phyloP scores from a whole-genome alignment of 2,797 vertebrate genomes.

The Toxotes lorentzi region DNA sequence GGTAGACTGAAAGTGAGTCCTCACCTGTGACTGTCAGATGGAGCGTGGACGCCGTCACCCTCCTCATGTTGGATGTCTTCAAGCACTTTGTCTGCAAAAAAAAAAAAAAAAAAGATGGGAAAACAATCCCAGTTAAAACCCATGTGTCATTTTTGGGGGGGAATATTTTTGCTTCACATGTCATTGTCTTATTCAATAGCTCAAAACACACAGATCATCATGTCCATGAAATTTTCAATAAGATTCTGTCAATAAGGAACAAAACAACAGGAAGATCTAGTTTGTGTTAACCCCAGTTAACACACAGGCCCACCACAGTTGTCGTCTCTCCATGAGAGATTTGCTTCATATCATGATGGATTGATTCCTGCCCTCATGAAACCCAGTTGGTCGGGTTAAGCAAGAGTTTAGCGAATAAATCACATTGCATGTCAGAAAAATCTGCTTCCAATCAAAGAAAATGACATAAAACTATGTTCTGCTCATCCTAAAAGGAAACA shows the following conservation, averaged over 20 bases:
- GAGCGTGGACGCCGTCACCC: conserved; percentile 45
- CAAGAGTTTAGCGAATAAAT: conserved; percentile 40
- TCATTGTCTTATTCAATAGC: neutral
- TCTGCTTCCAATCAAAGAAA: conserved; percentile 50
- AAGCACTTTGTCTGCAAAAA: conserved; percentile 63
- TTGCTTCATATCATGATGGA: conserved; percentile 41
- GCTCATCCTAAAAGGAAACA: conserved; percentile 30
- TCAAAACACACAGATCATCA: neutral
- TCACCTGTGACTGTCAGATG: conserved; percentile 78
- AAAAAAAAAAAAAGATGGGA: conserved; percentile 44
- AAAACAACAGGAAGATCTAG: conserved; percentile 12
- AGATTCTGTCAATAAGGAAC: neutral
- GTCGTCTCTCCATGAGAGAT: conserved; percentile 23
- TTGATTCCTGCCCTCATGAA: conserved; percentile 18
- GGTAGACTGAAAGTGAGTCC: conserved; percentile 31
- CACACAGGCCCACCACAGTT: conserved; percentile 10
- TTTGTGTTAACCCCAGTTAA: conserved; percentile 7
- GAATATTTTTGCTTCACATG: neutral
- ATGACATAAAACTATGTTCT: conserved; percentile 18
- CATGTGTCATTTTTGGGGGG: neutral
- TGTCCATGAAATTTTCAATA: neutral
- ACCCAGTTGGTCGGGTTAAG: conserved; percentile 18
- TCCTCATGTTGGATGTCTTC: conserved; percentile 71
- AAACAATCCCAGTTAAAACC: neutral
- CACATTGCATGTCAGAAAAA: conserved; percentile 30